Conservation (phyloP, 2,113 vertebrate genomes). For the Ceuthmochares aereus region DNA sequence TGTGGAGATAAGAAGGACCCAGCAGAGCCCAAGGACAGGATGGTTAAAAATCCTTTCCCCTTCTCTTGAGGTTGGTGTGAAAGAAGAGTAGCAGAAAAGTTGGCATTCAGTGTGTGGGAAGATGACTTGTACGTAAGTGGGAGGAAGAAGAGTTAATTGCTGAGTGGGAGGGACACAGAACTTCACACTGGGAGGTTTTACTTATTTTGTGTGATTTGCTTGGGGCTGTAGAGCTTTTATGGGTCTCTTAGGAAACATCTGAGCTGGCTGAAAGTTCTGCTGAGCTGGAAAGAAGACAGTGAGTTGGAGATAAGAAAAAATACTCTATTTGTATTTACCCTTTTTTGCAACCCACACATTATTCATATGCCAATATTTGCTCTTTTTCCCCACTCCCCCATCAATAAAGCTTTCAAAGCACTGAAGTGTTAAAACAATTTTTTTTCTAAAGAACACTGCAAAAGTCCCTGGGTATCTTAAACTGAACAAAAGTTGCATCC, state of each 20-base stretch:
- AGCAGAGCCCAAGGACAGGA: background rate
- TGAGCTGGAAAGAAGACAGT: background rate
- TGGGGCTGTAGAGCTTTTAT: constrained; percentile 45
- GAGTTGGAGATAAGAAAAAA: constrained; percentile 48
- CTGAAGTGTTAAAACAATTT: background rate
- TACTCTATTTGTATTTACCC: background rate
- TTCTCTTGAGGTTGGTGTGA: background rate
- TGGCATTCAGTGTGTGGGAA: constrained; percentile 11
- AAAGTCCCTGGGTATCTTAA: background rate
- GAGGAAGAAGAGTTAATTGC: constrained; percentile 40
- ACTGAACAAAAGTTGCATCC: background rate
- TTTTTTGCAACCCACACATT: background rate
- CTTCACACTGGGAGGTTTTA: constrained; percentile 54
- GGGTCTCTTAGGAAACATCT: constrained; percentile 45
- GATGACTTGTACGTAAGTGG: background rate
- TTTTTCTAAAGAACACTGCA: background rate
- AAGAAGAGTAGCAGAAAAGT: background rate
- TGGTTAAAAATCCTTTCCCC: background rate
- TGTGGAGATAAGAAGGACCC: background rate
- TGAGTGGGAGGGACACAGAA: constrained; percentile 8
- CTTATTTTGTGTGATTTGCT: constrained; percentile 42
- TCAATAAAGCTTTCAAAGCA: background rate
- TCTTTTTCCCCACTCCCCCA: background rate
- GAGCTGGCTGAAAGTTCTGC: constrained; percentile 9
- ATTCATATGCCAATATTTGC: background rate